phyloP scores from a whole-genome alignment of 2,797 vertebrate genomes.

The Syngnathus rostellatus region DNA sequence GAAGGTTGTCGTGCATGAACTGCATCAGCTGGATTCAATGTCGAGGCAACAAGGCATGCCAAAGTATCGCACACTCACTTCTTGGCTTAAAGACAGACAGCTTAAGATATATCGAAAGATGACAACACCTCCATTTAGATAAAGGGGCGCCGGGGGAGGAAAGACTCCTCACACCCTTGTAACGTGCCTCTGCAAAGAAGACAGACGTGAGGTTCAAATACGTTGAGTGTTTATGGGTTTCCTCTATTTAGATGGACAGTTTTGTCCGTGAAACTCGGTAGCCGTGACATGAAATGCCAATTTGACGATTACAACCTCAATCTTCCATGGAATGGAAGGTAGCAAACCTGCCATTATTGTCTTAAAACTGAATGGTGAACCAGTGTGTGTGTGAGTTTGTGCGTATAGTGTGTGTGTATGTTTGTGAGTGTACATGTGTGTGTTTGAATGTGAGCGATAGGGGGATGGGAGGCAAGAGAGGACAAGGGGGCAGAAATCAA shows the following conservation, averaged over 20 bases:
- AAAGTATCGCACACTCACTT: not conserved
- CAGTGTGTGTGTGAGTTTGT: constrained; percentile 7
- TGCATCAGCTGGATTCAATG: not conserved
- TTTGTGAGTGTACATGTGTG: constrained; percentile 3
- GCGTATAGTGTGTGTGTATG: not conserved
- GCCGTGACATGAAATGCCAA: constrained; percentile 36
- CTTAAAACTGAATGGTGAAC: constrained; percentile 24
- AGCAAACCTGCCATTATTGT: constrained; percentile 41
- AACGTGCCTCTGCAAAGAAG: not conserved
- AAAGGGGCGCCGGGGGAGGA: constrained; percentile 31
- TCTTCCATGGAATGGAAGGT: constrained; percentile 44
- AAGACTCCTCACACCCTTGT: constrained; percentile 1
- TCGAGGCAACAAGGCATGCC: not conserved
- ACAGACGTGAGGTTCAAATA: not conserved
- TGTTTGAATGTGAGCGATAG: not conserved
- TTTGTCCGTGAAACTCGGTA: not conserved
- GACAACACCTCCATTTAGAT: constrained; percentile 40
- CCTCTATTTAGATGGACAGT: not conserved
- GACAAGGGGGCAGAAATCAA: constrained; percentile 47
- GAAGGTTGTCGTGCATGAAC: not conserved
- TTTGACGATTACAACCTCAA: constrained; percentile 51
- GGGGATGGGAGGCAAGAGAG: constrained; percentile 3
- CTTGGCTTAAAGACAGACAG: constrained; percentile 25
- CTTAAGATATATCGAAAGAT: constrained; percentile 24
- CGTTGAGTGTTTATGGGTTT: not conserved